Evolutionary conservation across 2,113 vertebrate species (phyloP).

Genomic region (Hemichromis elongatus): DNA sequence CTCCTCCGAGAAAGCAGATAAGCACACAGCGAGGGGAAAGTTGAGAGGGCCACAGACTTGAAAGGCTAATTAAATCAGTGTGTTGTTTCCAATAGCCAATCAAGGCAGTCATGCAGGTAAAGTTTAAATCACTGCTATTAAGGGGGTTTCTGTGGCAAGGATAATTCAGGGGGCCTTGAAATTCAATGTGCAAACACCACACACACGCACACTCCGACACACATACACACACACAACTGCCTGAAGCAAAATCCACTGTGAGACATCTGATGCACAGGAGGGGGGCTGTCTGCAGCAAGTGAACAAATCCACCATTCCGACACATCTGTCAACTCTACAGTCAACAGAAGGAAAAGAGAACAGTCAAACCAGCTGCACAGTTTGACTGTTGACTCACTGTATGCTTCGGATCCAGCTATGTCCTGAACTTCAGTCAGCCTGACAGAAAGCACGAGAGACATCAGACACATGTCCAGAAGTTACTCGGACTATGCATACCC

Average conservation of each 20-base stretch:
- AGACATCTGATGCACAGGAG: conserved; percentile 55
- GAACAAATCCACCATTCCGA: conserved; percentile 56
- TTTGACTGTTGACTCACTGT: conserved; percentile 51
- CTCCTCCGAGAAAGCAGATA: neutral
- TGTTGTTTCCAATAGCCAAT: conserved; percentile 55
- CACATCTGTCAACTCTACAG: conserved; percentile 58
- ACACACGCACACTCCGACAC: neutral
- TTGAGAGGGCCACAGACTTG: conserved; percentile 25
- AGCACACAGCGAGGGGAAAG: neutral
- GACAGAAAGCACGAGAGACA: conserved; percentile 36
- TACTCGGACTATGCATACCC: neutral
- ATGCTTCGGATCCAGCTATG: conserved; percentile 33
- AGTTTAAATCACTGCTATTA: conserved; percentile 57
- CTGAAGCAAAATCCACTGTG: conserved; percentile 51
- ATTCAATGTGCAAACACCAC: conserved; percentile 9
- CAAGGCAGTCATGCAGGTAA: conserved; percentile 53
- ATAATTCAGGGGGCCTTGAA: conserved; percentile 23
- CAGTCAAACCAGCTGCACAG: conserved; percentile 40
- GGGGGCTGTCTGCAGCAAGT: conserved; percentile 52
- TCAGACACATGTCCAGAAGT: neutral
- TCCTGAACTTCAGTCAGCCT: conserved; percentile 37
- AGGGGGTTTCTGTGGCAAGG: conserved; percentile 29
- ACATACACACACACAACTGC: conserved; percentile 23
- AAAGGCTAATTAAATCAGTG: conserved; percentile 57
- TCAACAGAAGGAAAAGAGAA: conserved; percentile 50